Conservation (phyloP, 2,888 invertebrate genomes). For the Sepioteuthis lessoniana region DNA sequence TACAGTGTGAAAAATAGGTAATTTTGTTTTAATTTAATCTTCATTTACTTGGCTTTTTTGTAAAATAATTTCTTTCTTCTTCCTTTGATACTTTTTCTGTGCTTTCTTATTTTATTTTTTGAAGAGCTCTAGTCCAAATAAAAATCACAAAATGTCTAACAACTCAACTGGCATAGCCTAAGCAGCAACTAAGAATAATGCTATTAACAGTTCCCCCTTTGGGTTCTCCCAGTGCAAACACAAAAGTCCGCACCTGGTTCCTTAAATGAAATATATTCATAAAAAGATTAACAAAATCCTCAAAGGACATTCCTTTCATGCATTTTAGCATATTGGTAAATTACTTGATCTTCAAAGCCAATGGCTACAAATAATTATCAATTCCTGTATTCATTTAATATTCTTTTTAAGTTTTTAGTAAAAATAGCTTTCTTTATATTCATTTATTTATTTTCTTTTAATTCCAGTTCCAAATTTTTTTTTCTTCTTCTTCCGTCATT, state of each 20-base stretch:
- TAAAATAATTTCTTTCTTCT: too few relatives aligned
- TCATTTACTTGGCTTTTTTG: too few relatives aligned
- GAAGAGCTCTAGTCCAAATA: background rate
- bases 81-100: background rate
- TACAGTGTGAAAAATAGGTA: too few relatives aligned
- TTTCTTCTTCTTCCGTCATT: background rate
- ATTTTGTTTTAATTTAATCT: too few relatives aligned
- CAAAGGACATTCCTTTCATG: background rate
- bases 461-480: background rate
- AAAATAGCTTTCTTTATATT: background rate
- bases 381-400: background rate
- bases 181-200: background rate
- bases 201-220: background rate
- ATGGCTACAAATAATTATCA: background rate
- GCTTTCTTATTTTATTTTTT: background rate
- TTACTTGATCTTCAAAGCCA: background rate
- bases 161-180: background rate
- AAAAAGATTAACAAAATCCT: background rate
- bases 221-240: background rate
- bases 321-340: background rate
- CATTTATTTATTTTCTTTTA: background rate
- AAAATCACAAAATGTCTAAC: background rate
- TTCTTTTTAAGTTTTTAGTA: background rate
- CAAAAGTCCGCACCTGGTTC: background rate
- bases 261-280: conserved; percentile 8